Evolutionary conservation across 2,113 vertebrate genomes (phyloP), one percentile per base, ranked within the genome.

Genomic region (human (Homo sapiens)): DNA sequence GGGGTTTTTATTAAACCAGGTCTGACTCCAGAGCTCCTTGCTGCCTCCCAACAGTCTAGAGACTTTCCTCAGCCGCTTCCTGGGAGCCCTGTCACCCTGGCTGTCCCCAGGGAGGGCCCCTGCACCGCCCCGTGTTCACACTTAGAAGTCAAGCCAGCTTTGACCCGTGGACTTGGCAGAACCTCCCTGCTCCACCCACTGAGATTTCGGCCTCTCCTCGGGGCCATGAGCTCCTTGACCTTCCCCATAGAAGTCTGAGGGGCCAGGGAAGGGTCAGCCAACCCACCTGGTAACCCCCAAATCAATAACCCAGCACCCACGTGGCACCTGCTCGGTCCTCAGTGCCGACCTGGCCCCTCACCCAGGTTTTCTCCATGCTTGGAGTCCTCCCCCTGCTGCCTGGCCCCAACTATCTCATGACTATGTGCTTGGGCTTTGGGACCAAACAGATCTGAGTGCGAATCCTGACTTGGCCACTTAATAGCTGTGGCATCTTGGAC

Each of bases 401-500:
- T 64, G 61, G 8, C 35, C 48, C 82, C 66, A 5, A 10, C 9
- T 3, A n/a, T 14, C 83, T 17, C 48, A 0, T 1, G 8, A 38
- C 20, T 22, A 8, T 23, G 38, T 35, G 22, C 20, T 2, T 1
- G 18, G 66, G 66, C 40, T 59, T 43, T 52, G 32, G 50, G 94
- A 11, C 66, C 84, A 73, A 72, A 70, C 16, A 38, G 95, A 38
- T 73, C 66, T 80, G 85, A 55, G 22, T 40, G 8, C 8, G 57
- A 82, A 48, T 86, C 30, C 90, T 1, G 0, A 27, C 50, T 43
- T 78, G 81, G 57, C 52, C 45, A 55, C 84, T 91, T 17, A 57
- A 68, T 2, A 76, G 75, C 90, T 27, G 76, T 68, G 95, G 76
- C 84, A 43, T 94, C 96, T 45, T 81, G 92, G 95, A 75, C 95